phyloP scores from a whole-genome alignment of 53 echinoderm and acorn worm species.

The Stichopus horrens region DNA sequence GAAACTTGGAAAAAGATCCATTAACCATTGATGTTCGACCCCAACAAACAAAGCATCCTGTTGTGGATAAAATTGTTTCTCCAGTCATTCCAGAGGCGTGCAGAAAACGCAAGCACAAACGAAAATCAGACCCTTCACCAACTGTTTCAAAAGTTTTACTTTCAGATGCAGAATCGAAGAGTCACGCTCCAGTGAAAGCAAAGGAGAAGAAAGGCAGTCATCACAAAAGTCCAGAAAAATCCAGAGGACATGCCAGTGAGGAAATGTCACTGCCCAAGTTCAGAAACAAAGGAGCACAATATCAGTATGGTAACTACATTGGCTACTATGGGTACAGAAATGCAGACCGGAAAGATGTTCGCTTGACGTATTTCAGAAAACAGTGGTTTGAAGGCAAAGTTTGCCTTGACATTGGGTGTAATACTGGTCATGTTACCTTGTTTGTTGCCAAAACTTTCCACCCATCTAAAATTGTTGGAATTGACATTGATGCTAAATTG shows the following conservation, averaged over 20 bases:
- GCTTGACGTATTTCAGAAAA: conserved; percentile 64
- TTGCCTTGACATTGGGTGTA: conserved; percentile 98
- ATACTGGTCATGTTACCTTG: conserved; percentile 94
- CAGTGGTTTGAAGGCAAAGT: conserved; percentile 89
- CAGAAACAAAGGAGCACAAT: conserved; percentile 72
- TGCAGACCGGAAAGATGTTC: conserved; percentile 75
- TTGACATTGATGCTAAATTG: conserved; percentile 87
- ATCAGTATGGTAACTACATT: conserved; percentile 92
- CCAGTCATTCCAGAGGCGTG: conserved; percentile 86
- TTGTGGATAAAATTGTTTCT: conserved; percentile 91
- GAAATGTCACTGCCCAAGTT: conserved; percentile 71
- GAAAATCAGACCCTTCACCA: conserved; percentile 69
- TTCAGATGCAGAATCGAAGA: conserved; percentile 40
- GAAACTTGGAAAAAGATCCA: neutral
- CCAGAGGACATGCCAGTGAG: conserved; percentile 63
- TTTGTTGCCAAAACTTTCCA: conserved; percentile 70
- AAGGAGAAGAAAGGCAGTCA: conserved; percentile 18
- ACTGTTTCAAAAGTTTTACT: conserved; percentile 75
- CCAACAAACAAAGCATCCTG: conserved; percentile 33
- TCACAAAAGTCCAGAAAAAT: conserved; percentile 28
- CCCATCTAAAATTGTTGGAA: conserved; percentile 81
- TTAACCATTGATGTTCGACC: neutral
- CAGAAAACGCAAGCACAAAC: conserved; percentile 65
- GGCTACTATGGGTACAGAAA: conserved; percentile 97
- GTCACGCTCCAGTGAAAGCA: neutral